A percentile compares a stretch with the other conserved stretches of the same genome.
Evolutionary conservation across 2,113 vertebrate genomes (phyloP).

Genomic region (Platysternon megacephalum): DNA sequence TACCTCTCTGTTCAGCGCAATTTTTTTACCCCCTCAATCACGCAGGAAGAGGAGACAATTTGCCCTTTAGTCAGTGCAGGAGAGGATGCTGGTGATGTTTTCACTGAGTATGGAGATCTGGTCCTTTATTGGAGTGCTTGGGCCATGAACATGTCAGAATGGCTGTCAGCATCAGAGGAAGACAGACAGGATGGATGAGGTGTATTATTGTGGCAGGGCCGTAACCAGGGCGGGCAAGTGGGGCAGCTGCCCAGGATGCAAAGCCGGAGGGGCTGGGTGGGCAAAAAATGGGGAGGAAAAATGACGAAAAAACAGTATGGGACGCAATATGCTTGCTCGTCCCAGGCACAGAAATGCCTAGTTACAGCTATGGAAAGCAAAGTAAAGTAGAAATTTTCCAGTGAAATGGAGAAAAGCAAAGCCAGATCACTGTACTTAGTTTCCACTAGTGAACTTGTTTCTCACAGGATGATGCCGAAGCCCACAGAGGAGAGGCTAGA

Average conservation of each 20-base stretch:
- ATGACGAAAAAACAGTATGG: neutral
- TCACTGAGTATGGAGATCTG: neutral
- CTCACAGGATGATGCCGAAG: neutral
- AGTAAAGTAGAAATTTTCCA: neutral
- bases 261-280: neutral
- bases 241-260: neutral
- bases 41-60: neutral
- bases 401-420: neutral
- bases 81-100: neutral
- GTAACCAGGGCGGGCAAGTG: neutral
- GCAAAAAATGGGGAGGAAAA: neutral
- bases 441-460: neutral
- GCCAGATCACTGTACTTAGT: neutral
- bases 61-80: neutral
- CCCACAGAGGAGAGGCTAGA: neutral
- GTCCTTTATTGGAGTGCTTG: neutral
- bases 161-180: neutral
- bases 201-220: neutral
- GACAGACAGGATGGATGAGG: neutral
- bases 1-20: neutral
- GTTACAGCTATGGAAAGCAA: neutral
- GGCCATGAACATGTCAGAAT: accelerated
- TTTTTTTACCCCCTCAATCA: neutral
- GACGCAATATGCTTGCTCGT: neutral
- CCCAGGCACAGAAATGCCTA: neutral